Conservation (phyloP, 2,888 invertebrate genomes). For the Leptopterna dolabrata region DNA sequence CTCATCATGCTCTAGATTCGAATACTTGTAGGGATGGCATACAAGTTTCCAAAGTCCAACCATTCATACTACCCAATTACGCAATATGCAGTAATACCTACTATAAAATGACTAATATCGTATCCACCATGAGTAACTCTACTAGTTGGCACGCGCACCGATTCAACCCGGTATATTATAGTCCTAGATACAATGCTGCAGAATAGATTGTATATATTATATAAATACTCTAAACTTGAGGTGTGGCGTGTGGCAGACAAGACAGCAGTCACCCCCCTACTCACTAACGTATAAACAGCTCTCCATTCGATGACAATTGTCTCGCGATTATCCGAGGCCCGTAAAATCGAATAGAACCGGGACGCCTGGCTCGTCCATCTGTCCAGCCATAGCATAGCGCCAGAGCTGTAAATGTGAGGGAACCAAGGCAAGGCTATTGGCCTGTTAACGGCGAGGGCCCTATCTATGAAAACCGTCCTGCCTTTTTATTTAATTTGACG, state of each 20-base stretch:
- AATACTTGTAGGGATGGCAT: too few relatives aligned
- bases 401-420: conserved; percentile 5
- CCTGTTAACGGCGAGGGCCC: not conserved
- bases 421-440: conserved; percentile 3
- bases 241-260: not conserved
- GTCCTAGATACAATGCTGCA: too few relatives aligned
- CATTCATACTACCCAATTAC: too few relatives aligned
- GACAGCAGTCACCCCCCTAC: not conserved
- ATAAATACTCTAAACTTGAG: not conserved
- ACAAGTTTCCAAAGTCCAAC: too few relatives aligned
- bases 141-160: too few relatives aligned
- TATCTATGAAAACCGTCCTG: conserved; percentile 17
- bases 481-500: conserved; percentile 21
- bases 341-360: not conserved
- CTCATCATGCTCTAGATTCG: too few relatives aligned
- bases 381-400: not conserved
- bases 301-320: not conserved
- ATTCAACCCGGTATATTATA: too few relatives aligned
- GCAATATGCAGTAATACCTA: too few relatives aligned
- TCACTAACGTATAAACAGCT: not conserved
- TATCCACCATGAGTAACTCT: too few relatives aligned
- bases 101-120: too few relatives aligned
- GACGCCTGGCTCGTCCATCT: not conserved
- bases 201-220: too few relatives aligned
- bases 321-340: not conserved